Conservation (phyloP, 2,888 invertebrate species). For the Ormyrus labotus region DNA sequence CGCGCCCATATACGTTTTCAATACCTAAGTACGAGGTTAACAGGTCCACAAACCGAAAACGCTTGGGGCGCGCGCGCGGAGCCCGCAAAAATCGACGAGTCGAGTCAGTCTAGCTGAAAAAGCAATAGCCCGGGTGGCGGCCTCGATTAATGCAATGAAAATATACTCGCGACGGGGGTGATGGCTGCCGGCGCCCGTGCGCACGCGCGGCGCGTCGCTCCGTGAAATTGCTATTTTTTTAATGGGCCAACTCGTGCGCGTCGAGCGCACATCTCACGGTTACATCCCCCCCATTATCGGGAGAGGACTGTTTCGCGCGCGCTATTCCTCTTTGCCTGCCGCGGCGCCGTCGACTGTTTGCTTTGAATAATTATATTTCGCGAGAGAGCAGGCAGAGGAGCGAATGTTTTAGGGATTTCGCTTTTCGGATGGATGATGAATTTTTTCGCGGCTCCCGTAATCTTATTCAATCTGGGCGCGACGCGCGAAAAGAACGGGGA, state of each 20-base stretch:
- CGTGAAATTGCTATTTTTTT: conserved; percentile 45
- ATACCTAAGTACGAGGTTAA: too few relatives aligned
- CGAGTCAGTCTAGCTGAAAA: background rate
- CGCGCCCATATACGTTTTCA: too few relatives aligned
- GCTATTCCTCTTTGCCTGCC: background rate
- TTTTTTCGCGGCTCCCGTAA: conserved; percentile 21
- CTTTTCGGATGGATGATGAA: conserved; percentile 31
- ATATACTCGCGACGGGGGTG: conserved; percentile 38
- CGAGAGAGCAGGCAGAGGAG: background rate
- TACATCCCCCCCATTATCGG: background rate
- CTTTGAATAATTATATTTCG: conserved; percentile 47
- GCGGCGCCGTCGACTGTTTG: background rate
- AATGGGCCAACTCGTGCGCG: background rate
- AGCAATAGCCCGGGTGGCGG: background rate
- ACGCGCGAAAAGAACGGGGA: conserved; percentile 29
- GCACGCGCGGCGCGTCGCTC: conserved; percentile 12
- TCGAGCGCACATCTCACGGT: background rate
- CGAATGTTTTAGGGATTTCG: conserved; percentile 21
- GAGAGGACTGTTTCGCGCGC: too few relatives aligned
- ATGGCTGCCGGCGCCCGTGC: too few relatives aligned
- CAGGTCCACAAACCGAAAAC: too few relatives aligned
- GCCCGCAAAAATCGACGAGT: conserved; percentile 5
- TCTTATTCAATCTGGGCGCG: conserved; percentile 50
- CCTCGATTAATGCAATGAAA: conserved; percentile 68
- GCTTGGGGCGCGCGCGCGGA: background rate